Percentiles rank a stretch among this genome's conserved stretches.
phyloP scores from a whole-genome alignment of 2,113 vertebrate genomes.

The Etheostoma cragini region DNA sequence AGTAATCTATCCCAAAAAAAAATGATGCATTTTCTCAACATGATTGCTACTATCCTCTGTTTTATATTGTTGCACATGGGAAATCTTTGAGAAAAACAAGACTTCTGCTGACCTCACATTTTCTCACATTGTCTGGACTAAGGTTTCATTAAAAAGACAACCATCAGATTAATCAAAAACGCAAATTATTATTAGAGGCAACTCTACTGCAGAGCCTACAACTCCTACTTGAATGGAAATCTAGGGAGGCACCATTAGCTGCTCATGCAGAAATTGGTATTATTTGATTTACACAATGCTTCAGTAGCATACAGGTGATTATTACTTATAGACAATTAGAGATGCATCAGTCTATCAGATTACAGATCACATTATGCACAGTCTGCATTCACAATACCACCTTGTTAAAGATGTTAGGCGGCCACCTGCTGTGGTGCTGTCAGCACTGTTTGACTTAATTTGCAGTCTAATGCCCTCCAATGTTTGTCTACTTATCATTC shows the following conservation, averaged over 20 bases:
- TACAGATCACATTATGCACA: background rate
- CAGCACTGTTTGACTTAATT: constrained; percentile 12
- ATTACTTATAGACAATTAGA: background rate
- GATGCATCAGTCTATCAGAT: background rate
- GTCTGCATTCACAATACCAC: constrained; percentile 8
- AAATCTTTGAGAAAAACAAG: background rate
- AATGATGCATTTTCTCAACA: background rate
- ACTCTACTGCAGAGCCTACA: background rate
- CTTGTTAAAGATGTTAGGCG: background rate
- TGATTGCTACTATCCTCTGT: background rate
- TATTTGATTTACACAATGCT: background rate
- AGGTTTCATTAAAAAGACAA: background rate
- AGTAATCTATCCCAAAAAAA: background rate
- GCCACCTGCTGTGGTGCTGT: constrained; percentile 11
- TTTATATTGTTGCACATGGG: background rate
- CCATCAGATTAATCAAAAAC: background rate
- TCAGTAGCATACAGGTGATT: background rate
- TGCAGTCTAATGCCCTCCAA: background rate
- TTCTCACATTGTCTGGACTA: background rate
- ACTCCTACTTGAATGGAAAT: background rate
- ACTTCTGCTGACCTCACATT: background rate
- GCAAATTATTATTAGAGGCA: background rate
- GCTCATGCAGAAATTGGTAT: background rate
- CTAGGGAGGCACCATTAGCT: background rate
- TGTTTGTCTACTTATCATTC: constrained; percentile 18